Evolutionary conservation across 2,888 invertebrate species (phyloP), one percentile per base, ranked within the genome.

Genomic region (Biston stratarius): DNA sequence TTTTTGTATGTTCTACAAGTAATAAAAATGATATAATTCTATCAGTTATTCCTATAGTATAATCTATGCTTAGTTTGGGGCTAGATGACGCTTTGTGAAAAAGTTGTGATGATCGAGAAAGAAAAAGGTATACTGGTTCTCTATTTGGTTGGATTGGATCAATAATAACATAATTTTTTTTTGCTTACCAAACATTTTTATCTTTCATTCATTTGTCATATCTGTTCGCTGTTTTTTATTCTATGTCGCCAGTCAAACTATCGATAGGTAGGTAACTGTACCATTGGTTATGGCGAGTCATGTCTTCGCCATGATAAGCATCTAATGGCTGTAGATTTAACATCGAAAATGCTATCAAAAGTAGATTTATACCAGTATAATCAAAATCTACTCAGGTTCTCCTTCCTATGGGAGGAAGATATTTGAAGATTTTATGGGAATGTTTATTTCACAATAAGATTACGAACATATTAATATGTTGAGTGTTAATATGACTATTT

Each of bases 261-360:
- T 53, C 57, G 45, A 42, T 11, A 42, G 70, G 61, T 67, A 61
- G 63, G 61, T 71, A 73, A 75, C 76, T 72, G 75, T 75, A 73
- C 64, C 68, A 68, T 51, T 72, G 51, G 71, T 67, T 71, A 63
- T 59, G 56, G 72, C 68, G 63, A 73, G 75, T 69, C 75, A 72
- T 75, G 74, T 73, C 72, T 69, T 65, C 64, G 66, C 51, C 69
- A 60, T 69, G 75, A 77, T 74, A 74, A 73, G 61, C 45, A 61
- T 66, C 66, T 61, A 66, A 66, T 66, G 57, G 56, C 61, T 60
- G 38, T 58, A 64, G 65, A 61, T 67, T 60, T 61, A 38, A 61
- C 44, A 44, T 61, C 51, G 45, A 47, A 36, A 61, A 60, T n/a
- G 51, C 5, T 52, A 51, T 64, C 59, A 34, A 59, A n/a, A 42